Evolutionary conservation across 2,797 vertebrate genomes (phyloP).

Genomic region (Acanthornis magna): DNA sequence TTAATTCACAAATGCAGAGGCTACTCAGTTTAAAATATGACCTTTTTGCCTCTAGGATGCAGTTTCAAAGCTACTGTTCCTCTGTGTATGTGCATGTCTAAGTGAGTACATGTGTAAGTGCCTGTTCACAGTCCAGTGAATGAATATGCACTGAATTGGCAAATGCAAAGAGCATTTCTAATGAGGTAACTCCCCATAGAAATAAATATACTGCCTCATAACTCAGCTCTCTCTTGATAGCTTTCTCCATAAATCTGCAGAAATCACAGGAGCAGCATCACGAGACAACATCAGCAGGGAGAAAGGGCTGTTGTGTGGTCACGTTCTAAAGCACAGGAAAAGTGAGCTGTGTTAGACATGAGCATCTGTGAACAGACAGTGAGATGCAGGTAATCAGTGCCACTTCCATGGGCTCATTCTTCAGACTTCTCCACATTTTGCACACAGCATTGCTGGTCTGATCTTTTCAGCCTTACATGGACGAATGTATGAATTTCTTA

Average conservation of each 20-base stretch:
- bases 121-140: not conserved
- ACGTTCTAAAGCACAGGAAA: not conserved
- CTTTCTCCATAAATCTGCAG: not conserved
- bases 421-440: not conserved
- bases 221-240: not conserved
- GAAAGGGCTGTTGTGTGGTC: not conserved
- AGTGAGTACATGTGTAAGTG: not conserved
- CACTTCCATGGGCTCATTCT: not conserved
- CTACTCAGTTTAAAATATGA: not conserved
- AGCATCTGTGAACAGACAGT: not conserved
- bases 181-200: not conserved
- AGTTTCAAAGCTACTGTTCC: not conserved
- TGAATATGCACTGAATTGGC: not conserved
- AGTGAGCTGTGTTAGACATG: not conserved
- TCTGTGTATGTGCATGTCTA: not conserved
- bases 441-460: not conserved
- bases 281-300: not conserved
- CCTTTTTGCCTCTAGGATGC: not conserved
- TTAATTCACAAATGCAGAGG: not conserved
- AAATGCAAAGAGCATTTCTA: not conserved
- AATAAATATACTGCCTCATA: not conserved
- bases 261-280: not conserved
- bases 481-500: conserved; percentile 22
- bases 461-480: not conserved
- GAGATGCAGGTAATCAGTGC: not conserved